Conservation (phyloP, 2,888 invertebrate genomes). For the Dasysyrphus tricinctus region DNA sequence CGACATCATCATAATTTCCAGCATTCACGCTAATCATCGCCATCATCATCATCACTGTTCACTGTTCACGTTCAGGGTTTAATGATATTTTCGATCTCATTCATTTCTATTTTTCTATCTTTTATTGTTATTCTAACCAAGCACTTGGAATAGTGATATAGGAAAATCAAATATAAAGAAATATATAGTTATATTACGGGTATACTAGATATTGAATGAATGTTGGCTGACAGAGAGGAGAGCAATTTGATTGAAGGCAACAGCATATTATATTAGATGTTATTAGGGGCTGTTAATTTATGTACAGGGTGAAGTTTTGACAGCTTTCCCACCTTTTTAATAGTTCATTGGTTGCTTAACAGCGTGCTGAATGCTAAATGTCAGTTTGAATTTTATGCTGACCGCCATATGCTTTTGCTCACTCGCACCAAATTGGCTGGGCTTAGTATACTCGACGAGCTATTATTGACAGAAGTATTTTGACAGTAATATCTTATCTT, state of each 20-base stretch:
- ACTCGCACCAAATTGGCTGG: background rate
- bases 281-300: conserved; percentile 65
- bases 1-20: conserved; percentile 55
- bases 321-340: conserved; percentile 57
- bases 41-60: conserved; percentile 55
- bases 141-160: conserved; percentile 2
- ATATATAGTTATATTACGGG: conserved; percentile 25
- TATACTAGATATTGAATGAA: background rate
- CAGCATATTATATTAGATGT: conserved; percentile 33
- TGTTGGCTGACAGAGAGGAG: background rate
- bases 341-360: background rate
- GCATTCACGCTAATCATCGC: conserved; percentile 65
- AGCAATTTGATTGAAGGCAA: conserved; percentile 60
- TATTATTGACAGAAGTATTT: conserved; percentile 50
- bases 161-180: conserved; percentile 18
- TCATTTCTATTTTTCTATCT: conserved; percentile 41
- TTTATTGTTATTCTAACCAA: conserved; percentile 68
- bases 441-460: background rate
- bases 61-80: conserved; percentile 34
- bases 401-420: conserved; percentile 23
- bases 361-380: conserved; percentile 43
- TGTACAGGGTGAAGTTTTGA: conserved; percentile 64
- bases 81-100: conserved; percentile 16
- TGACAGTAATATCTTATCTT: conserved; percentile 55
- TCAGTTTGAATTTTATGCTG: conserved; percentile 36